Conservation (phyloP, 1,140 invertebrate genomes). For the Sycobia sp. region DNA sequence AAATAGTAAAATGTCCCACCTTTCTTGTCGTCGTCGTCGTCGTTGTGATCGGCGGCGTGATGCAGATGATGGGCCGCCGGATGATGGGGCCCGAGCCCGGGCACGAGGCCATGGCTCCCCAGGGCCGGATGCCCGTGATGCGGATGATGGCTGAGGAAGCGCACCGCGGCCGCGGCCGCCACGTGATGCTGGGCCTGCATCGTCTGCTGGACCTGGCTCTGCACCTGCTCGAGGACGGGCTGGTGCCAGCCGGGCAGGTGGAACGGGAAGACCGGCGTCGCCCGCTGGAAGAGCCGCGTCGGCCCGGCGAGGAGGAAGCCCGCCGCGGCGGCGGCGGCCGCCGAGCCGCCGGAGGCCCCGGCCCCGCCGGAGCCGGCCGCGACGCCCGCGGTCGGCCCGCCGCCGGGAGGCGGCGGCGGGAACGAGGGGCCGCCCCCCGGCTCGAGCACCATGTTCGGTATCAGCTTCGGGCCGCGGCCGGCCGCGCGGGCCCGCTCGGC, state of each 20-base stretch:
- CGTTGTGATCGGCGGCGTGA: slow-evolving; percentile 52
- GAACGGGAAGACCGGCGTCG: slow-evolving; percentile 58
- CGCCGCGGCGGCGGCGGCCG: slow-evolving; percentile 52
- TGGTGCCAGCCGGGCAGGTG: slow-evolving; percentile 59
- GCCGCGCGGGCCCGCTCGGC: not conserved
- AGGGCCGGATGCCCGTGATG: slow-evolving; percentile 56
- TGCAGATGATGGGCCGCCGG: slow-evolving; percentile 55
- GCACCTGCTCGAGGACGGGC: slow-evolving; percentile 56
- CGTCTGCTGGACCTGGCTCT: slow-evolving; percentile 56
- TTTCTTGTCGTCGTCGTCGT: slow-evolving; percentile 61
- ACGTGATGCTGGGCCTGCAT: slow-evolving; percentile 57
- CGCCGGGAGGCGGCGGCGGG: slow-evolving; percentile 58
- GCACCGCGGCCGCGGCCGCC: slow-evolving; percentile 51
- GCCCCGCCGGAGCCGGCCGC: slow-evolving; percentile 48
- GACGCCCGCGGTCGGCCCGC: slow-evolving; percentile 46
- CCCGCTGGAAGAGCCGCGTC: slow-evolving; percentile 55
- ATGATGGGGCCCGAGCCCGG: slow-evolving; percentile 52
- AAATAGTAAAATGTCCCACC: too few species aligned
- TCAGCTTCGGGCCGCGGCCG: slow-evolving; percentile 45
- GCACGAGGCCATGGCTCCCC: slow-evolving; percentile 54
- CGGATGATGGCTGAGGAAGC: slow-evolving; percentile 57
- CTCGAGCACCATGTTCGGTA: slow-evolving; percentile 61
- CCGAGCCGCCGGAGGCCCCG: slow-evolving; percentile 55
- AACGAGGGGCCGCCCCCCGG: slow-evolving; percentile 61
- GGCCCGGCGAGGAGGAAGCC: slow-evolving; percentile 54